Evolutionary conservation across 2,113 vertebrate species (phyloP), one percentile per base, ranked within the genome.

Genomic region (Macaca mulatta): DNA sequence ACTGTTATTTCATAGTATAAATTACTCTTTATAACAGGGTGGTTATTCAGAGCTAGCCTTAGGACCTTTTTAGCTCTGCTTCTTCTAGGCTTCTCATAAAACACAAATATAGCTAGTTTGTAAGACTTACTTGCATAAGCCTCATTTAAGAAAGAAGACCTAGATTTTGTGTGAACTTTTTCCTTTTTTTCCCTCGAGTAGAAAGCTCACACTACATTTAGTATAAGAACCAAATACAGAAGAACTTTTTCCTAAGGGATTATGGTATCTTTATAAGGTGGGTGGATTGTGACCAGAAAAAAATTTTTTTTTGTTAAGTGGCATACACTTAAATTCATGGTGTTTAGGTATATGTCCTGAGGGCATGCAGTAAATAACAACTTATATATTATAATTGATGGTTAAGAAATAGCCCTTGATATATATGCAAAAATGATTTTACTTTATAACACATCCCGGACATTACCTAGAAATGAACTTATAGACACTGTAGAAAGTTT

Each of bases 51-150:
- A 81, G 38, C 35, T 70, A 88, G 55, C 59, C 35, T 25, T 83
- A 80, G 43, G 38, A 52, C n/a, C 30, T 89, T 72, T 83, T 97
- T 57, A 95, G 79, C 69, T 23, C 7, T 91, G 11, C 27, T 43
- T 30, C n/a, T 93, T 93, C 80, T 75, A 69, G 67, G 48, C 52
- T n/a, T 87, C 80, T 96, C 43, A 79, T 92, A 92, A 95, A 96
- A 79, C 4, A 48, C 61, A 90, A 79, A 84, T 55, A 48, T 20
- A 79, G 40, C 48, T 92, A 55, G 35, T 81, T 86, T 91, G 35
- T 91, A 85, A 80, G 78, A 2, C 40, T 70, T 32, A 79, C 32
- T 64, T 85, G 40, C 22, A 61, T 16, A 35, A 32, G 48, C 70
- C 16, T 97, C 18, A 59, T 89, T 95, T 97, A 48, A 77, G 75